phyloP scores from a whole-genome alignment of 1,140 invertebrate species.

The Nautilus pompilius region DNA sequence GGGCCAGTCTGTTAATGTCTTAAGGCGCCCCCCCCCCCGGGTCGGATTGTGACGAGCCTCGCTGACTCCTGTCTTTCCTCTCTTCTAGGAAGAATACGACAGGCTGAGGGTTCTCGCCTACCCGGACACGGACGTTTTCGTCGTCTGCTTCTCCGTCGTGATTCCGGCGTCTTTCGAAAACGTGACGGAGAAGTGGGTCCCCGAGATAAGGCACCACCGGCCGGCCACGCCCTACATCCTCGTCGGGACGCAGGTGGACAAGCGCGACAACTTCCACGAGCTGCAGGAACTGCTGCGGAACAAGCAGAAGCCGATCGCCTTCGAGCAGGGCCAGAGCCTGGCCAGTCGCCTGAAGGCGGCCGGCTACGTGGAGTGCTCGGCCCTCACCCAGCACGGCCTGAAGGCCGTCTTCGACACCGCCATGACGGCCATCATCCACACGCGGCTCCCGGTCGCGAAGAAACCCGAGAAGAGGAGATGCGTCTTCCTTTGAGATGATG shows the following conservation, averaged over 20 bases:
- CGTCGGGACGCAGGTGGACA: slow-evolving; percentile 60
- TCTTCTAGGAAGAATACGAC: slow-evolving; percentile 83
- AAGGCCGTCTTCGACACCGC: slow-evolving; percentile 47
- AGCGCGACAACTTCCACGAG: slow-evolving; percentile 49
- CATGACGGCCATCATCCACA: slow-evolving; percentile 36
- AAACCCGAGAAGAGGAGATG: too few species aligned
- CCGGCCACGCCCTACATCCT: slow-evolving; percentile 79
- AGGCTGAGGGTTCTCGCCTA: slow-evolving; percentile 89
- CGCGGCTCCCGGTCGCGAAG: too few species aligned
- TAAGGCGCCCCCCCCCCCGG: slow-evolving; percentile 77
- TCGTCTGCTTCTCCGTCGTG: slow-evolving; percentile 98
- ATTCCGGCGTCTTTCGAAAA: slow-evolving; percentile 98
- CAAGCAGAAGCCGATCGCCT: slow-evolving; percentile 72
- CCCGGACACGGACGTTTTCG: slow-evolving; percentile 97
- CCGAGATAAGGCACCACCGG: slow-evolving; percentile 68
- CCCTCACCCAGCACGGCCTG: slow-evolving; percentile 58
- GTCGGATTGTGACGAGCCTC: slow-evolving; percentile 55
- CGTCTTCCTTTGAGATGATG: too few species aligned
- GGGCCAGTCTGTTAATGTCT: slow-evolving; percentile 74
- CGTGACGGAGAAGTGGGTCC: slow-evolving; percentile 80
- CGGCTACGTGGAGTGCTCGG: slow-evolving; percentile 84
- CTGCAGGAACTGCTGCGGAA: slow-evolving; percentile 81
- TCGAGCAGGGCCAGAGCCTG: slow-evolving; percentile 70
- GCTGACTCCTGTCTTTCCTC: too few species aligned
- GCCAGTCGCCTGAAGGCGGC: slow-evolving; percentile 70